Percentiles rank a stretch among this genome's conserved stretches.
phyloP scores from a whole-genome alignment of 2,113 vertebrate species.

The Maccullochella peelii region DNA sequence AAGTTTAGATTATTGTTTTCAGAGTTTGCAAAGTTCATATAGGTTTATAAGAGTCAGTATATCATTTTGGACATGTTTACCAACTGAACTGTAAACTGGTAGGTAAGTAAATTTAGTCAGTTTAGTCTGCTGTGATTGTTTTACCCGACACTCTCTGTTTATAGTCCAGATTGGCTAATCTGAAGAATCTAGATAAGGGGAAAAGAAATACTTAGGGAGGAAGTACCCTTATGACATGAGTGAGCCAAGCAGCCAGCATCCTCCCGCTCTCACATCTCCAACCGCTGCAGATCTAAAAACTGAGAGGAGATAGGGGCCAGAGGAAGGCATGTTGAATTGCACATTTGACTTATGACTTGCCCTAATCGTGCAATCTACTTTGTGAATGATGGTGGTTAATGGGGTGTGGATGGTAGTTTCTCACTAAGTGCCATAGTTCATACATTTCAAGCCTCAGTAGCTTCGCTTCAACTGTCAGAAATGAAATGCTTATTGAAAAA shows the following conservation, averaged over 20 bases:
- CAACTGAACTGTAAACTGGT: not conserved
- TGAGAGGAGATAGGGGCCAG: slow-evolving; percentile 64
- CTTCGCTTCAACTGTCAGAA: slow-evolving; percentile 78
- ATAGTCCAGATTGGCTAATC: slow-evolving; percentile 47
- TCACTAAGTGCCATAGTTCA: slow-evolving; percentile 84
- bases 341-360: slow-evolving; percentile 65
- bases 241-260: slow-evolving; percentile 65
- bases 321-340: slow-evolving; percentile 51
- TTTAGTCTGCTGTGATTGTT: slow-evolving; percentile 37
- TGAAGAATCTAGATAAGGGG: slow-evolving; percentile 67
- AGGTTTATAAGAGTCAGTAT: not conserved
- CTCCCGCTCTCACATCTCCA: slow-evolving; percentile 49
- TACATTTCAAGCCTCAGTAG: slow-evolving; percentile 71
- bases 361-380: slow-evolving; percentile 54
- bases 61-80: slow-evolving; percentile 8
- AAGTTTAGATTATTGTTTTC: not conserved
- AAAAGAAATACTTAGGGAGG: slow-evolving; percentile 65
- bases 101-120: slow-evolving; percentile 8
- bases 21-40: not conserved
- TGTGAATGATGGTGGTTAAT: slow-evolving; percentile 70
- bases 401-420: slow-evolving; percentile 73
- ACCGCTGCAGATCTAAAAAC: slow-evolving; percentile 21
- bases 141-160: slow-evolving; percentile 39
- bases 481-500: slow-evolving; percentile 82
- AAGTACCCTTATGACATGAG: slow-evolving; percentile 71